A percentile compares a stretch with the other conserved stretches of the same genome.
Conservation (phyloP, 2,113 vertebrate genomes). For the Rhinolophus sinicus region DNA sequence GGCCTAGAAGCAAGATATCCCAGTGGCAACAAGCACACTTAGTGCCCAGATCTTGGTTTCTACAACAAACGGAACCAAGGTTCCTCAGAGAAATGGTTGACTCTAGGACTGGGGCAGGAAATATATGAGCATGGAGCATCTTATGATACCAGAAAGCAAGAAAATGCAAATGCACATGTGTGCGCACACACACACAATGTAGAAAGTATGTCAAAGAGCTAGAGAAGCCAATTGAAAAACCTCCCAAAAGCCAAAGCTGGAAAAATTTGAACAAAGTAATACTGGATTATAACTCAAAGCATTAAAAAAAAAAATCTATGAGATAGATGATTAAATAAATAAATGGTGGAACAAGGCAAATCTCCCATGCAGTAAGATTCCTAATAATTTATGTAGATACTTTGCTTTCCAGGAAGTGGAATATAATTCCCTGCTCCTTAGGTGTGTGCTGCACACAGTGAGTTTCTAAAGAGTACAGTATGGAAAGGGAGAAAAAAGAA, state of each 20-base stretch:
- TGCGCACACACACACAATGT: neutral
- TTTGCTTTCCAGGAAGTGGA: neutral
- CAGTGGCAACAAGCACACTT: neutral
- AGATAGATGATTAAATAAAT: neutral
- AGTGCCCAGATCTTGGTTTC: neutral
- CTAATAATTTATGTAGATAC: neutral
- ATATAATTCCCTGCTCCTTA: neutral
- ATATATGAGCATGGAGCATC: neutral
- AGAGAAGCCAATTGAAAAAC: neutral
- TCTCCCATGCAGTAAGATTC: neutral
- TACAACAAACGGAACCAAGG: neutral
- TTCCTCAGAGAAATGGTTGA: neutral
- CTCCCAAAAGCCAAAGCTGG: neutral
- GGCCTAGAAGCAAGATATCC: neutral
- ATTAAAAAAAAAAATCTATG: neutral
- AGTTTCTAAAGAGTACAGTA: neutral
- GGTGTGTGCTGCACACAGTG: neutral
- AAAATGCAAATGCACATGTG: neutral
- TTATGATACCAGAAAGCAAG: neutral
- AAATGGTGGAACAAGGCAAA: neutral
- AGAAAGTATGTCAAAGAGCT: neutral
- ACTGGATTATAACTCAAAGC: neutral
- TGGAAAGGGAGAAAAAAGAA: neutral
- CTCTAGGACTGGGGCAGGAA: neutral
- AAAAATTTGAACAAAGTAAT: neutral